Evolutionary conservation across 2,797 vertebrate genomes (phyloP).

Genomic region (Anisognathus igniventris): DNA sequence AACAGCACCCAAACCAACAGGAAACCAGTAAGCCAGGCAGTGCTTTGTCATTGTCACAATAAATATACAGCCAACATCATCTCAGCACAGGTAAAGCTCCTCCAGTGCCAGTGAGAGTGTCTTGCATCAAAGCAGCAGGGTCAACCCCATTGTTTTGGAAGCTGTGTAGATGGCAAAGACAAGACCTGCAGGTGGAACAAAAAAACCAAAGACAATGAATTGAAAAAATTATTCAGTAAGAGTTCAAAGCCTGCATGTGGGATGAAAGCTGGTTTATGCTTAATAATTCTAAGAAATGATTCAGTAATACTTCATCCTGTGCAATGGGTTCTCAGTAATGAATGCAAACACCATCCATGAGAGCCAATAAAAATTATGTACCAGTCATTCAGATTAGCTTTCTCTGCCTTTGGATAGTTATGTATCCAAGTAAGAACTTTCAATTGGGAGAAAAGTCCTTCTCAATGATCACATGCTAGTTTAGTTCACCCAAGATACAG

Average conservation of each 20-base stretch:
- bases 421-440: not conserved
- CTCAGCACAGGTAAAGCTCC: not conserved
- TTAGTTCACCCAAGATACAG: not conserved
- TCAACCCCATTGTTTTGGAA: not conserved
- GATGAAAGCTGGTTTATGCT: not conserved
- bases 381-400: not conserved
- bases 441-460: not conserved
- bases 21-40: not conserved
- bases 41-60: not conserved
- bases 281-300: conserved; percentile 25
- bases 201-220: not conserved
- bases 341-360: not conserved
- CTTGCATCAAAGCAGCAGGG: not conserved
- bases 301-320: conserved; percentile 2
- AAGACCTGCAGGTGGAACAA: not conserved
- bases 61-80: not conserved
- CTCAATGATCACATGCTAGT: not conserved
- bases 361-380: not conserved
- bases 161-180: not conserved
- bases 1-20: not conserved
- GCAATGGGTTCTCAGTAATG: not conserved
- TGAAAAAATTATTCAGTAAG: not conserved
- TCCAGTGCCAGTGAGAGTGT: rapidly evolving
- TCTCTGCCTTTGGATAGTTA: not conserved
- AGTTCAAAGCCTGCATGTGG: conserved; percentile 22